A percentile compares a stretch with the other conserved stretches of the same genome.
phyloP scores from a whole-genome alignment of 2,113 vertebrate genomes.

The Tonatia bakeri region DNA sequence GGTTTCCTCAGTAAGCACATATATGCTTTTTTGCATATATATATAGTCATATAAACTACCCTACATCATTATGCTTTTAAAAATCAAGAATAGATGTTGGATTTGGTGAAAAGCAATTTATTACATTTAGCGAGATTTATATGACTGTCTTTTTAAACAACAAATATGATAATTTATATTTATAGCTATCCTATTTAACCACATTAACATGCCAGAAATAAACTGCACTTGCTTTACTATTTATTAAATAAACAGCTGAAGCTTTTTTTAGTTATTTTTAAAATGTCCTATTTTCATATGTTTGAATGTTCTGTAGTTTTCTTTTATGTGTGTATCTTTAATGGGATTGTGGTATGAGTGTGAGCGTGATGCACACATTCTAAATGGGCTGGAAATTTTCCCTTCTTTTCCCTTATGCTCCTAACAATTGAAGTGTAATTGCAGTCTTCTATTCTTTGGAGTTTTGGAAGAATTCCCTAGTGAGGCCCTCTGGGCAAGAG shows the following conservation, averaged over 20 bases:
- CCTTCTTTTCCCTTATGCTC: not conserved
- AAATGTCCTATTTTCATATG: not conserved
- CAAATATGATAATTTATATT: not conserved
- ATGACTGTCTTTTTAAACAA: not conserved
- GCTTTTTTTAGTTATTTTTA: not conserved
- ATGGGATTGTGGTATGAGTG: not conserved
- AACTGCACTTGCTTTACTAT: not conserved
- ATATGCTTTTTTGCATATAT: not conserved
- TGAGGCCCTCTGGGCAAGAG: not conserved
- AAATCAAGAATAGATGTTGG: not conserved
- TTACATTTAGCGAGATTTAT: not conserved
- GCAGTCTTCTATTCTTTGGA: slow-evolving; percentile 34
- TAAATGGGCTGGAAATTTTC: not conserved
- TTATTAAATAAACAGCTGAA: not conserved
- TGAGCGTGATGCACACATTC: not conserved
- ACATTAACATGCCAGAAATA: not conserved
- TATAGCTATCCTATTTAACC: not conserved
- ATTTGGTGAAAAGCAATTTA: not conserved
- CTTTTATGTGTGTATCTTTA: not conserved
- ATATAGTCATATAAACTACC: not conserved
- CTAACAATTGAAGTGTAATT: slow-evolving; percentile 50
- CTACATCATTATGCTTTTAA: not conserved
- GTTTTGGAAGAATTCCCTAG: slow-evolving; percentile 33
- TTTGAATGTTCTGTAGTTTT: not conserved
- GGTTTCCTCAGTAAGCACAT: not conserved